phyloP scores from a whole-genome alignment of 1,140 invertebrate genomes.

The Caenorhabditis brenneri region DNA sequence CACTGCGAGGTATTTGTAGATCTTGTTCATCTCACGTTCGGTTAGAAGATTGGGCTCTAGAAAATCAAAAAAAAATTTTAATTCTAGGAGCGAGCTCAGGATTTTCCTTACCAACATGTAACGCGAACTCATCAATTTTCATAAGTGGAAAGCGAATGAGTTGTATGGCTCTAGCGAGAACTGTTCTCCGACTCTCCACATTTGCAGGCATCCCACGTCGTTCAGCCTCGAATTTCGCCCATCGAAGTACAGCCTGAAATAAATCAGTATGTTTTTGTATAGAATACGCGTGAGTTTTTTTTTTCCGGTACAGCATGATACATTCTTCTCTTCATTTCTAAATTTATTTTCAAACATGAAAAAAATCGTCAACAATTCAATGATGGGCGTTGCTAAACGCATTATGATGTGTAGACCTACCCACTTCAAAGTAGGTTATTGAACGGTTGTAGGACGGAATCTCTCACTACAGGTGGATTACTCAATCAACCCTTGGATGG shows the following conservation, averaged over 20 bases:
- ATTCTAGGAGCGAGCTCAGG: too few relatives aligned
- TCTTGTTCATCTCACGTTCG: not conserved
- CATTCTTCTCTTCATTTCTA: constrained; percentile 13
- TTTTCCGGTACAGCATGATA: too few relatives aligned
- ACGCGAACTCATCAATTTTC: constrained; percentile 85
- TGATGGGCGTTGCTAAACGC: constrained; percentile 5
- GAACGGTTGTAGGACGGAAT: too few relatives aligned
- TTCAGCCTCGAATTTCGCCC: constrained; percentile 82
- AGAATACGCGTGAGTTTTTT: too few relatives aligned
- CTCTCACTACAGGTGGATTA: constrained; percentile 56
- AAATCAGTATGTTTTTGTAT: not conserved
- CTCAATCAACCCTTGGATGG: constrained; percentile 70
- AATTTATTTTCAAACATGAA: constrained; percentile 3
- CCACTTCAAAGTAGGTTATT: constrained; percentile 14
- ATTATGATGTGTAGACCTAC: constrained; percentile 44
- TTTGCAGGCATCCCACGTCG: constrained; percentile 77
- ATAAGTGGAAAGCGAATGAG: constrained; percentile 85
- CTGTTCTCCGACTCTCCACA: constrained; percentile 78
- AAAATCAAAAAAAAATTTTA: not conserved
- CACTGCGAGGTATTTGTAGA: constrained; percentile 26
- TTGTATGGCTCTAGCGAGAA: constrained; percentile 77
- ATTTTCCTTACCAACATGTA: constrained; percentile 80
- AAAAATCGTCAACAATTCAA: constrained; percentile 27
- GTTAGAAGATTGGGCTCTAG: not conserved
- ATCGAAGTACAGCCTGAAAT: constrained; percentile 73